phyloP scores from a whole-genome alignment of 2,113 vertebrate genomes.

The Mus pahari region DNA sequence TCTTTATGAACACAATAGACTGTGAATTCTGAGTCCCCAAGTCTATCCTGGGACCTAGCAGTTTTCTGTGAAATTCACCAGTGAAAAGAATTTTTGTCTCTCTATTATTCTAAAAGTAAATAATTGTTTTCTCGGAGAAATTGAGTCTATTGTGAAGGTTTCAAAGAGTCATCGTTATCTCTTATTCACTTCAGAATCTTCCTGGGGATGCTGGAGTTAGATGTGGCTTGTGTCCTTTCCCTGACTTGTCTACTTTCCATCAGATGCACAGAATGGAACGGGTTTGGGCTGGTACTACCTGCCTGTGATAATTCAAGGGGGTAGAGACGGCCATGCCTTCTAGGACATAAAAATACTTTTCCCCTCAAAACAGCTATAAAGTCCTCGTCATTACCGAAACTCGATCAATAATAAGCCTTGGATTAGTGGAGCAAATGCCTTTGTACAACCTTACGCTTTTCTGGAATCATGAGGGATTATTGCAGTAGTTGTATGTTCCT shows the following conservation, averaged over 20 bases:
- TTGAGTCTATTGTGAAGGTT: constrained; percentile 4
- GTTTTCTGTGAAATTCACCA: neutral
- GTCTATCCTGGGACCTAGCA: neutral
- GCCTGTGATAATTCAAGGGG: neutral
- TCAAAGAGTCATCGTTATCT: neutral
- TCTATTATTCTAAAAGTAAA: constrained; percentile 57
- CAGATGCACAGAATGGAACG: neutral
- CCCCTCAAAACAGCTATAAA: neutral
- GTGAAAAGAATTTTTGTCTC: constrained; percentile 12
- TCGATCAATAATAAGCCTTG: constrained; percentile 8
- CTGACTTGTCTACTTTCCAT: neutral
- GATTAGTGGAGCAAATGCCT: constrained; percentile 47
- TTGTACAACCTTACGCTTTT: constrained; percentile 43
- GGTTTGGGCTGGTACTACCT: neutral
- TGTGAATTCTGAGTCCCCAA: neutral
- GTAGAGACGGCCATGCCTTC: neutral
- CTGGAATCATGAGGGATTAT: constrained; percentile 19
- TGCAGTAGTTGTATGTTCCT: neutral
- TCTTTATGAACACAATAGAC: neutral
- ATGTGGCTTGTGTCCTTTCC: neutral
- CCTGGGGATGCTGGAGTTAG: neutral
- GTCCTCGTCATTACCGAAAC: neutral
- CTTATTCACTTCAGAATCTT: neutral
- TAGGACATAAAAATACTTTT: neutral
- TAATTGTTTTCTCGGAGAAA: constrained; percentile 40